Base-by-base conservation (phyloP, 1,140 invertebrate genomes). In the Drosophila teissieri region DNA sequence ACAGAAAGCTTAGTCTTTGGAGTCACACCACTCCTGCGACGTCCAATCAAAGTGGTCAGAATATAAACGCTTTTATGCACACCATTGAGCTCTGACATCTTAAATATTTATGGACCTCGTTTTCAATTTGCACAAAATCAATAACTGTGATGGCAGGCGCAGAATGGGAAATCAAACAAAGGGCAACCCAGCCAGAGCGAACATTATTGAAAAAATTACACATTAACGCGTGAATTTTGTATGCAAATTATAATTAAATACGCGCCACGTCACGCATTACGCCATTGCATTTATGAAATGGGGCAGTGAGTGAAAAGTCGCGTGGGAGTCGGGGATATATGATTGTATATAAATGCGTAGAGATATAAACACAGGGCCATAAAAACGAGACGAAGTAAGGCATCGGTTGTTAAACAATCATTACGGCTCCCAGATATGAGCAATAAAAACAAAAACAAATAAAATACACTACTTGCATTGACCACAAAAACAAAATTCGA, bases 241-340 rank as follows among this genome's bases (percentile, higher is more conserved):
- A 88, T 85, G 82, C 82, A 82, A 86, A 86, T 85, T 85, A 55
- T 64, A 81, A 85, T 88, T 82, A 82, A 75, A 76, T 57, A 68
- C 64, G 75, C 74, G 57, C 80, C 74, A 86, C 74, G 76, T 84
- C 72, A 76, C 72, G 61, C 80, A 69, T 77, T 77, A 77, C 58
- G 60, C 52, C 60, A 73, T 73, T 48, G 55, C 68, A 53, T 64
- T 48, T 58, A 67, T 51, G 70, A 57, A 36, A 39, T 17, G 53
- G 19, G 19, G 56, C 0, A 22, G 14, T 31, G 48, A 31, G 45
- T 3, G 22, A 31, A 27, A 27, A 31, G 8, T 27, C 10, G 24
- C n/a, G 34, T 11, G 6, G 24, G 15, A 37, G 19, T 15, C 15
- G n/a, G 15, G 15, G 6, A 44, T 19, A 52, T 49, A 19, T 17